Percentiles rank a stretch among this genome's conserved stretches.
phyloP scores from a whole-genome alignment of 2,888 invertebrate species.

The Pseudococcus longispinus region DNA sequence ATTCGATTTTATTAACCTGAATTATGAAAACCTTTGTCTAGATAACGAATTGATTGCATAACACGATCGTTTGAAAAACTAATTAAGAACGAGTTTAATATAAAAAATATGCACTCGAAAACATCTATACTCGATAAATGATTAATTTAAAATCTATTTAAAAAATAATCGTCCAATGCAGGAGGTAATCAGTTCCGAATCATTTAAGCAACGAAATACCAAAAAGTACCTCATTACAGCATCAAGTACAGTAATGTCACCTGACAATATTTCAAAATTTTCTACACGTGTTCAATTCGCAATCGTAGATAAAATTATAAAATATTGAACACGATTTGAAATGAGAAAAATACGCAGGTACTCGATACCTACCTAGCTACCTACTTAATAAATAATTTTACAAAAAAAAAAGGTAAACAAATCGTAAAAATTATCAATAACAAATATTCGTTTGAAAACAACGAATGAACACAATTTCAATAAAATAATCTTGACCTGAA shows the following conservation, averaged over 20 bases:
- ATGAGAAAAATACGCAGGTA: too few species aligned
- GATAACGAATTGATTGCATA: neutral
- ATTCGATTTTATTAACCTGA: slow-evolving; percentile 4
- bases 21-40: neutral
- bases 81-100: neutral
- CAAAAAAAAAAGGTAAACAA: too few species aligned
- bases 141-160: neutral
- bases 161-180: neutral
- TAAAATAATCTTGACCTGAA: neutral
- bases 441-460: too few species aligned
- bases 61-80: neutral
- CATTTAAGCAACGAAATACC: neutral
- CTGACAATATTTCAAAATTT: neutral
- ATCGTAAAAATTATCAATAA: too few species aligned
- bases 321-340: too few species aligned
- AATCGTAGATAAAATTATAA: too few species aligned
- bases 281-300: neutral
- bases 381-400: too few species aligned
- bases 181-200: neutral
- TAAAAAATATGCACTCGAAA: neutral
- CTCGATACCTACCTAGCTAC: too few species aligned
- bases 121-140: too few species aligned
- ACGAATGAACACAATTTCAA: neutral
- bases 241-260: neutral
- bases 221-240: neutral